These are phyloP conservation scores for Cephus spinipes DNA, from an alignment of 2,888 invertebrate genomes.

Conservation along the genomic window DNA sequence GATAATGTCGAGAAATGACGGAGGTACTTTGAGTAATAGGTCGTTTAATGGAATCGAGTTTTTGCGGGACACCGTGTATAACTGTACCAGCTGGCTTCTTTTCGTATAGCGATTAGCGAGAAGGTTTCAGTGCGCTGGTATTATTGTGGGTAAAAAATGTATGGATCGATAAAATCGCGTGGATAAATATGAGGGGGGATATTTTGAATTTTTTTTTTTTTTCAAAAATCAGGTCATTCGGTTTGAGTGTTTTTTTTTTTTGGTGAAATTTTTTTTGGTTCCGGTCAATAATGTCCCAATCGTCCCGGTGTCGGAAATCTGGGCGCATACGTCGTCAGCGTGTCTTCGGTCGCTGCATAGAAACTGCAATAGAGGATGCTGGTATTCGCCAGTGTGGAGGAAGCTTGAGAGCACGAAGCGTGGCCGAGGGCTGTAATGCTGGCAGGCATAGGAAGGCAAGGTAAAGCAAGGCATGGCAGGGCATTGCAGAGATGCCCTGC, in stretches of 20 bases:
- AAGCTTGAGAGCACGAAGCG: conserved; percentile 10
- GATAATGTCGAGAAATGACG: conserved; percentile 19
- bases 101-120: conserved; percentile 26
- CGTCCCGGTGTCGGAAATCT: not conserved
- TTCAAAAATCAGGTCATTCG: too few relatives aligned
- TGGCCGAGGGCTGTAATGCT: conserved; percentile 16
- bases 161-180: not conserved
- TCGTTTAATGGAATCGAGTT: conserved; percentile 43
- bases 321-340: not conserved
- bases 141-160: not conserved
- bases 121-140: not conserved
- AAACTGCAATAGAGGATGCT: too few relatives aligned
- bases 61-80: conserved; percentile 34
- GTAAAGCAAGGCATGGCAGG: conserved; percentile 30
- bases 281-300: too few relatives aligned
- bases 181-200: not conserved
- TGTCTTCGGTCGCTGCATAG: too few relatives aligned
- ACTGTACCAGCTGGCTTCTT: conserved; percentile 21
- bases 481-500: conserved; percentile 59
- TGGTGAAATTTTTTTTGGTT: too few relatives aligned
- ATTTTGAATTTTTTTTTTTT: not conserved
- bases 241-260: not conserved
- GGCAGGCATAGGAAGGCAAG: conserved; percentile 15
- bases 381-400: conserved; percentile 4
- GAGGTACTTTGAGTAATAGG: conserved; percentile 32